phyloP scores from a whole-genome alignment of 2,113 vertebrate species.

The Anhinga rufa region DNA sequence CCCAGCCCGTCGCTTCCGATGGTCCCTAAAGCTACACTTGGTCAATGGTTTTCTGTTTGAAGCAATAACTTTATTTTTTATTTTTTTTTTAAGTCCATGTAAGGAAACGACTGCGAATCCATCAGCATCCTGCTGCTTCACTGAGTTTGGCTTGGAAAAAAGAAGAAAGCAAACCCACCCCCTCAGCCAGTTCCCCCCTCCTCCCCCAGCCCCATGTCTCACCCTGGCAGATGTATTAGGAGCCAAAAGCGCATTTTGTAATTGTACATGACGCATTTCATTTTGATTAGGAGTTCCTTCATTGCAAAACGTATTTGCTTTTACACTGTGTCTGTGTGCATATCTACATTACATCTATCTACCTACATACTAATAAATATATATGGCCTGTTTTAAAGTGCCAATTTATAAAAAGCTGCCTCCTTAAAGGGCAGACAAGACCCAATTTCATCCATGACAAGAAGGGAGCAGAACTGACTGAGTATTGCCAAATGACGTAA shows the following conservation, averaged over 20 bases:
- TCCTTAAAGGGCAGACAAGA: constrained; percentile 68
- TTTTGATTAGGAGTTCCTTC: constrained; percentile 61
- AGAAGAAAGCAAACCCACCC: neutral
- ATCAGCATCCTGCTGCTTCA: neutral
- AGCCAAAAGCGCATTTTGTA: neutral
- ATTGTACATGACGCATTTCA: neutral
- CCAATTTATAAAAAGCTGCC: constrained; percentile 70
- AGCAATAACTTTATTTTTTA: neutral
- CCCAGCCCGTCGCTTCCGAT: neutral
- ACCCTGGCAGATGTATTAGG: neutral
- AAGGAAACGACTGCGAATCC: neutral
- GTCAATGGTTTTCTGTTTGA: neutral
- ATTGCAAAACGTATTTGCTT: constrained; percentile 42
- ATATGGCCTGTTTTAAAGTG: constrained; percentile 78
- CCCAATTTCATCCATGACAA: constrained; percentile 77
- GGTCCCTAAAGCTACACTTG: constrained; percentile 38
- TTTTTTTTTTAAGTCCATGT: neutral
- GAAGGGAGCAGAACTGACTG: constrained; percentile 79
- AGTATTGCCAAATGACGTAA: constrained; percentile 77
- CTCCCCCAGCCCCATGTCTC: neutral
- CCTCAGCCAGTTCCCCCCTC: too few relatives aligned
- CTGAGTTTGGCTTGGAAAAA: neutral
- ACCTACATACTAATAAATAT: constrained; percentile 51
- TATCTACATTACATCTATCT: neutral
- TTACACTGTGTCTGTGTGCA: constrained; percentile 50